phyloP scores from a whole-genome alignment of 1,140 invertebrate species.

The Batillaria attramentaria region DNA sequence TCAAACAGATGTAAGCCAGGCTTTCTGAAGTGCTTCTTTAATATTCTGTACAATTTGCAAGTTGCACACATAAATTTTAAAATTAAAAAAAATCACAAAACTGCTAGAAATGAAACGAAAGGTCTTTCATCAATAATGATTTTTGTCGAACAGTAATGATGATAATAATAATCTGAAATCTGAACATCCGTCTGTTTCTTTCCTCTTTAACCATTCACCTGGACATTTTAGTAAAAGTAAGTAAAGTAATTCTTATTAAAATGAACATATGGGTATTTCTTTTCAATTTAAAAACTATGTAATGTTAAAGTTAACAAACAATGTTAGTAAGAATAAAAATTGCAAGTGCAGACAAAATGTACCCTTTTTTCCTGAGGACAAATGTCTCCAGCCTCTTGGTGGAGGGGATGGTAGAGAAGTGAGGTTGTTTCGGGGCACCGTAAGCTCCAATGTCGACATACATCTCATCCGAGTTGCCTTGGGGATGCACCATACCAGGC shows the following conservation, averaged over 20 bases:
- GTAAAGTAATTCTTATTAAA: no score
- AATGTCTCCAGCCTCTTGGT: constrained; percentile 82
- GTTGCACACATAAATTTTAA: not conserved
- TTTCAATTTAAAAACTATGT: no score
- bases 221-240: no score
- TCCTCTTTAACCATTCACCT: no score
- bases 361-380: constrained; percentile 80
- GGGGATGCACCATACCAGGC: constrained; percentile 82
- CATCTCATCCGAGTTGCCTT: constrained; percentile 74
- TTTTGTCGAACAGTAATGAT: no score
- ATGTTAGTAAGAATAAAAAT: no score
- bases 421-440: constrained; percentile 79
- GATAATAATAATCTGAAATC: no score
- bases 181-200: no score
- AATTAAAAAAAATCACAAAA: not conserved
- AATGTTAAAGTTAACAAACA: no score
- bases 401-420: constrained; percentile 79
- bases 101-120: not conserved
- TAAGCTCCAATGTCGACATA: constrained; percentile 87
- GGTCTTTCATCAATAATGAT: no score
- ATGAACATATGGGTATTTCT: no score
- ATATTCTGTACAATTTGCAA: not conserved
- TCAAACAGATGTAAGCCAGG: not conserved
- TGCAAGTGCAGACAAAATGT: no score
- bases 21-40: not conserved